Conservation (phyloP, 1,140 invertebrate species). For the Orchesella cincta region DNA sequence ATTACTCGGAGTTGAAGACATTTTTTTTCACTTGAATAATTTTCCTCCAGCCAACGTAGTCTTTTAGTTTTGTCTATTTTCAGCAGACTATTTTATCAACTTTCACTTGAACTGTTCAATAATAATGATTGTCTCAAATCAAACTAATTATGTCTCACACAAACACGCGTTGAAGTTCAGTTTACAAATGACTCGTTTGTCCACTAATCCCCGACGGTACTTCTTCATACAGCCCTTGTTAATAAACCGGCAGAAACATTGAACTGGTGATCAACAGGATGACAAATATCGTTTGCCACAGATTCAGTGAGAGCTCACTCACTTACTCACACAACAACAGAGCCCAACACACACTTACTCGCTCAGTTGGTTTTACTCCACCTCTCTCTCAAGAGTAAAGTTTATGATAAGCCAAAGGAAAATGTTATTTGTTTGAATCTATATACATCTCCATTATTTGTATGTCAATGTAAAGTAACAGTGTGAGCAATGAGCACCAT, state of each 20-base stretch:
- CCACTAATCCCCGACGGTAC: not conserved
- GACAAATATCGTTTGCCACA: slow-evolving; percentile 23
- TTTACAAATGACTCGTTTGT: not conserved
- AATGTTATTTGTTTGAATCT: slow-evolving; percentile 29
- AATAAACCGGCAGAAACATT: no score
- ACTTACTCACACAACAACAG: slow-evolving; percentile 18
- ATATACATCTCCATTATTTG: slow-evolving; percentile 20
- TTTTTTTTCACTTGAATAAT: not conserved
- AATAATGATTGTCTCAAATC: slow-evolving; percentile 17
- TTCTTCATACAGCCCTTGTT: no score
- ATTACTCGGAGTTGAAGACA: slow-evolving; percentile 1
- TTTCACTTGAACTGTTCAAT: no score
- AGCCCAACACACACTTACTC: slow-evolving; percentile 6
- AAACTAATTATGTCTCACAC: no score
- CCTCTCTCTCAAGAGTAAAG: slow-evolving; percentile 24
- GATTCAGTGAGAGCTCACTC: not conserved
- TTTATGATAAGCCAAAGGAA: slow-evolving; percentile 28
- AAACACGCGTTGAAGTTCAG: no score
- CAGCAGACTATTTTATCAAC: no score
- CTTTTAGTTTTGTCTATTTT: not conserved
- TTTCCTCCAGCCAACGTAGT: no score
- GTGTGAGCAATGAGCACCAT: not conserved
- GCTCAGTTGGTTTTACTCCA: slow-evolving; percentile 11
- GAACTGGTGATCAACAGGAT: not conserved
- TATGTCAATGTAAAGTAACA: not conserved